These are phyloP conservation scores for Nothobranchius furzeri DNA, from an alignment of 2,113 vertebrate species.

Conservation along the genomic window DNA sequence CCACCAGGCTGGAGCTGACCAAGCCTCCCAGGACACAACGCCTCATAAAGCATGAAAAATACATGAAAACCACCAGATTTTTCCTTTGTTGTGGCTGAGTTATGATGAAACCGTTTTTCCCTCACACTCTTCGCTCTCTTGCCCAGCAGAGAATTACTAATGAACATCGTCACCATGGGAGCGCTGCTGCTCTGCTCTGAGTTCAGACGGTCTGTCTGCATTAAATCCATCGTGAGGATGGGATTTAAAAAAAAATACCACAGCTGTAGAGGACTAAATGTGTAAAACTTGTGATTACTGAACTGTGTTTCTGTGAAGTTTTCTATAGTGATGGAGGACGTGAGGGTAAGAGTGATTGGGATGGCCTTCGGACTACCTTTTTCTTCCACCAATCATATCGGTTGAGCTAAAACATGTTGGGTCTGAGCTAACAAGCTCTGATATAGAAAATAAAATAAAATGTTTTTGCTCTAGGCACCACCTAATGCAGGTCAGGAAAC, in stretches of 20 bases:
- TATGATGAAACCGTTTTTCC: slow-evolving; percentile 51
- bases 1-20: slow-evolving; percentile 25
- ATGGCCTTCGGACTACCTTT: slow-evolving; percentile 65
- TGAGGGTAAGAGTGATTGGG: slow-evolving; percentile 52
- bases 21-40: slow-evolving; percentile 25
- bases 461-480: slow-evolving; percentile 74
- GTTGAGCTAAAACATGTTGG: slow-evolving; percentile 63
- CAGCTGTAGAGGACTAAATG: slow-evolving; percentile 56
- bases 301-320: slow-evolving; percentile 58
- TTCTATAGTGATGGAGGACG: slow-evolving; percentile 64
- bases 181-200: slow-evolving; percentile 62
- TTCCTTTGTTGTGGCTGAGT: slow-evolving; percentile 50
- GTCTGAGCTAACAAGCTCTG: slow-evolving; percentile 67
- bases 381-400: slow-evolving; percentile 64
- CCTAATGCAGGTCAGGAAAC: slow-evolving; percentile 82
- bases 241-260: slow-evolving; percentile 52
- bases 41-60: slow-evolving; percentile 25
- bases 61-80: slow-evolving; percentile 62
- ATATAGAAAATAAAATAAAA: slow-evolving; percentile 75
- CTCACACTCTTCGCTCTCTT: slow-evolving; percentile 29
- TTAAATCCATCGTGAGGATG: slow-evolving; percentile 54
- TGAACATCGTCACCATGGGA: slow-evolving; percentile 67
- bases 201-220: slow-evolving; percentile 68
- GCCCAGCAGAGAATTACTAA: slow-evolving; percentile 61
- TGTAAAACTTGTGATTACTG: slow-evolving; percentile 45